A percentile compares a stretch with the other conserved stretches of the same genome.
Evolutionary conservation across 23 tunicate species (phyloP).

Genomic region (Phallusia fumigata): DNA sequence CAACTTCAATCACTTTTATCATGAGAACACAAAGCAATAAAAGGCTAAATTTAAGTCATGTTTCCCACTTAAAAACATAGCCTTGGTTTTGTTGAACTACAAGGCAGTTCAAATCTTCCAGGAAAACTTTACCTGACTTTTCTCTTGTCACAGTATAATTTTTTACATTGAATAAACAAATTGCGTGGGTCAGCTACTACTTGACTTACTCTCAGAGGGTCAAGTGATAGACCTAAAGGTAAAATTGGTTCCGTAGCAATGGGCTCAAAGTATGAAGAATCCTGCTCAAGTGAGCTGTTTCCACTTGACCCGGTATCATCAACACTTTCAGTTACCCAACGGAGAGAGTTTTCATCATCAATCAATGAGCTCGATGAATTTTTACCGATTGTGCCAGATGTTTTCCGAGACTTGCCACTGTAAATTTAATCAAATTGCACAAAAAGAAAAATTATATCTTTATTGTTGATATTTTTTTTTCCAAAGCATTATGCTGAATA

Average conservation of each 20-base stretch:
- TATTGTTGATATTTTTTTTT: too few species aligned
- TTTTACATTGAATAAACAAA: not conserved
- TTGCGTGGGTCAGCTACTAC: not conserved
- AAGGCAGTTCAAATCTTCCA: too few species aligned
- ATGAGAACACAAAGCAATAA: too few species aligned
- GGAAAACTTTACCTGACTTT: too few species aligned
- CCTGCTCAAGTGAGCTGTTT: not conserved
- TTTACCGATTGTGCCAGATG: not conserved
- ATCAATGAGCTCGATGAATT: not conserved
- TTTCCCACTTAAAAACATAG: too few species aligned
- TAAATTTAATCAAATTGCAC: not conserved
- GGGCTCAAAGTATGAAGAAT: not conserved
- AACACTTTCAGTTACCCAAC: not conserved
- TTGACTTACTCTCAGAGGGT: slow-evolving; percentile 62
- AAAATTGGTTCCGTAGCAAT: slow-evolving; percentile 25
- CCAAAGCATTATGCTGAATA: too few species aligned
- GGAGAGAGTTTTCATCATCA: not conserved
- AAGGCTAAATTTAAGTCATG: too few species aligned
- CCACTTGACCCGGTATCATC: slow-evolving; percentile 8
- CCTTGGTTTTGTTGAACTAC: too few species aligned
- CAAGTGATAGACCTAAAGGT: slow-evolving; percentile 74
- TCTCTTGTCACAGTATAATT: too few species aligned
- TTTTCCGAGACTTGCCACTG: slow-evolving; percentile 19
- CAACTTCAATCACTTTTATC: too few species aligned
- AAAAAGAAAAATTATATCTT: too few species aligned